A percentile compares a stretch with the other conserved stretches of the same genome.
These are phyloP conservation scores for Microcebus ravelobensis DNA, from an alignment of 2,113 vertebrate genomes.

Conservation along the genomic window DNA sequence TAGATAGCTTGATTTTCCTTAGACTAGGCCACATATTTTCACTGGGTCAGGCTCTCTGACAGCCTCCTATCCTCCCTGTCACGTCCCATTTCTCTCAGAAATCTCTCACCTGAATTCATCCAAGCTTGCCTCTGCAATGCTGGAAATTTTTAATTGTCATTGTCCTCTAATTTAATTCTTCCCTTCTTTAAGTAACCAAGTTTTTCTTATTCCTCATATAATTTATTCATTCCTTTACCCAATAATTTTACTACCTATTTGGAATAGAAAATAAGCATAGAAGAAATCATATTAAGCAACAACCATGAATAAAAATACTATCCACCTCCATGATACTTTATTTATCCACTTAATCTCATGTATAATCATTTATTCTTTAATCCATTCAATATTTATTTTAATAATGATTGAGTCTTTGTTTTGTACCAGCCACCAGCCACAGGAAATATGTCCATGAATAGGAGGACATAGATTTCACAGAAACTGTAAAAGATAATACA, in stretches of 20 bases:
- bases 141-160: neutral
- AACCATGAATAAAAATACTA: neutral
- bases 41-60: neutral
- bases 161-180: neutral
- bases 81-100: neutral
- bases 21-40: neutral
- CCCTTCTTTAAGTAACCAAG: neutral
- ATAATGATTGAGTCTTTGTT: neutral
- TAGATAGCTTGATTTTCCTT: neutral
- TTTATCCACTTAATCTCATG: neutral
- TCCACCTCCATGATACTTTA: neutral
- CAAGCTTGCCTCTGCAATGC: neutral
- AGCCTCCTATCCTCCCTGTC: neutral
- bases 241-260: neutral
- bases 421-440: neutral
- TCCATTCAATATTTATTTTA: neutral
- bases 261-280: neutral
- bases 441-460: neutral
- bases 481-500: neutral
- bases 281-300: neutral
- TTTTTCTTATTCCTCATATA: neutral
- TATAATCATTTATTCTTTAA: neutral
- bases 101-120: neutral
- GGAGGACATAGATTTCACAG: neutral
- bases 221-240: neutral